Percentiles rank a stretch among this genome's conserved stretches.
These are phyloP conservation scores for Enteromius argenteus DNA, from an alignment of 2,797 vertebrate species.

Conservation along the genomic window DNA sequence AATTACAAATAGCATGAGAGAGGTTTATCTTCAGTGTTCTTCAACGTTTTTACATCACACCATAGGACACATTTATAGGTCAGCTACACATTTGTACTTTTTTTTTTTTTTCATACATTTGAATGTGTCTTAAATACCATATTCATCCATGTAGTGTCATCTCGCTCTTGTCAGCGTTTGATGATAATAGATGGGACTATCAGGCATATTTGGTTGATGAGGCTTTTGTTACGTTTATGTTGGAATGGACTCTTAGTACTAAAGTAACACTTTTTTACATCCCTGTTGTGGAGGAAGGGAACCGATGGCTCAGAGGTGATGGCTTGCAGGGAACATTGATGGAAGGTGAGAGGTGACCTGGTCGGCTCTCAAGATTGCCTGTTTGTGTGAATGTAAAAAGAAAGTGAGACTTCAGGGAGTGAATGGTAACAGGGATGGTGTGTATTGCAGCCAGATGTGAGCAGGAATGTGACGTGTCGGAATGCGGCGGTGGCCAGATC, in stretches of 20 bases:
- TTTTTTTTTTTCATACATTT: neutral
- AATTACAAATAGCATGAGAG: no score
- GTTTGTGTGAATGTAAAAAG: slow-evolving; percentile 33
- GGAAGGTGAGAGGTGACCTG: slow-evolving; percentile 20
- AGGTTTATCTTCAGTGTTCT: no score
- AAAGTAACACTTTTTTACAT: neutral
- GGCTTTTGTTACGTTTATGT: neutral
- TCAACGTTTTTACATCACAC: no score
- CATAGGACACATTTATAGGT: no score
- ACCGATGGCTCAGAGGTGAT: neutral
- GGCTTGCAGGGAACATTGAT: slow-evolving; percentile 1
- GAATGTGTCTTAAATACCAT: neutral
- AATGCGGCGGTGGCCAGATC: slow-evolving; percentile 76
- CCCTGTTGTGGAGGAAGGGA: slow-evolving; percentile 3
- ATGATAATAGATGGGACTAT: neutral
- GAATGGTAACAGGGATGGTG: slow-evolving; percentile 67
- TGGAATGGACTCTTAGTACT: neutral
- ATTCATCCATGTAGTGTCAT: neutral
- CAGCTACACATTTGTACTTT: neutral
- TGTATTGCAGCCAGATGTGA: slow-evolving; percentile 86
- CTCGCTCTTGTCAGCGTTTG: neutral
- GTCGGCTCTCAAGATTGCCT: slow-evolving; percentile 22
- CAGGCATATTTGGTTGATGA: neutral
- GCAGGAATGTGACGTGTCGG: slow-evolving; percentile 82
- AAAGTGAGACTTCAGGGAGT: slow-evolving; percentile 50